Evolutionary conservation across 2,113 vertebrate genomes (phyloP), one percentile per base, ranked within the genome.

Genomic region (Phylloscopus trochiloides): DNA sequence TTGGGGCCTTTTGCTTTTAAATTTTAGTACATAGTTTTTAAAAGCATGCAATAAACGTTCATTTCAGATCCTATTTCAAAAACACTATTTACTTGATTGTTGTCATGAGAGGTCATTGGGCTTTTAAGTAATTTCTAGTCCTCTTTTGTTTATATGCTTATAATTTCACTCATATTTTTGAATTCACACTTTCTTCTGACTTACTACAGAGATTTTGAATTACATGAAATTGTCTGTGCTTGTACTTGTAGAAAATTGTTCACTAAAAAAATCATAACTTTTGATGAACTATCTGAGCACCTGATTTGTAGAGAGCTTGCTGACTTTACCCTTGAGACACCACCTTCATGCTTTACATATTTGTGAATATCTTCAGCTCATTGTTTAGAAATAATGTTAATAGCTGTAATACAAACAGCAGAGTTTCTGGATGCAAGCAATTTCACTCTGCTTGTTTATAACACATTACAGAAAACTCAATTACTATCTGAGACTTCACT

Each of bases 401-500:
- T 24, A 51, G 21, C 8, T 70, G 7, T 20, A 57, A 51, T 21
- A 43, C 4, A 72, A 92, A n/a, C 5, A 51, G 4, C 7, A 61
- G 20, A 48, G 14, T 42, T 5, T 42, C 6, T 36, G 16, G 11
- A 22, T 42, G 15, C 9, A 79, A 28, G 32, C 1, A 38, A 50
- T 43, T 71, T 47, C 20, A 29, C 5, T 79, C 76, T 54, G 5
- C 21, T 66, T 0, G 0, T 3, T 70, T 88, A 12, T 28, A 65
- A 36, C 4, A 38, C 2, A 4, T 61, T 36, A 58, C 1, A 2
- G 26, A 89, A 92, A 76, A 73, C 6, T 63, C 7, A 20, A 4
- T 57, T 62, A 14, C 10, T 45, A 48, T 5, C 21, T 29, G 51
- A 68, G 20, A 21, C 12, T 62, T 65, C 63, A 43, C 18, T 61